Conservation (phyloP, 2,797 vertebrate species). For the Gambelia wislizenii region DNA sequence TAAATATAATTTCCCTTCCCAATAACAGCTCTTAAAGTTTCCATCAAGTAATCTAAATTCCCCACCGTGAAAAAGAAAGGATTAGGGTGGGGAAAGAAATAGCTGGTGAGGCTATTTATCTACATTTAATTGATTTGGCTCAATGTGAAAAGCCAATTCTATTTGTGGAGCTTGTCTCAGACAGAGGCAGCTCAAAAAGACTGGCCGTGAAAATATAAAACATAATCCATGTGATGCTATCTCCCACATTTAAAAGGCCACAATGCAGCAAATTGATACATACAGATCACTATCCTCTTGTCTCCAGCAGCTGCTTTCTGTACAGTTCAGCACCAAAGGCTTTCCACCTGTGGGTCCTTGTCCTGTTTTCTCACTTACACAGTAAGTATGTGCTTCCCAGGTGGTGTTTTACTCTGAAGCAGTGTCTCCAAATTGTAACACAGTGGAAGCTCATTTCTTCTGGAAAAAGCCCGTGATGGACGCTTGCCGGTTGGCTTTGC, state of each 20-base stretch:
- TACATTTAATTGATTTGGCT: background rate
- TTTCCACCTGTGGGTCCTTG: constrained; percentile 27
- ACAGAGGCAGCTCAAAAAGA: constrained; percentile 32
- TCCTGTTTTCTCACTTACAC: constrained; percentile 64
- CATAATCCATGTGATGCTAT: too few species aligned
- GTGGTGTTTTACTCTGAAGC: background rate
- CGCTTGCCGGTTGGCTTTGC: constrained; percentile 88
- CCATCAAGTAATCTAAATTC: background rate
- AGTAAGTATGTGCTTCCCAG: constrained; percentile 59
- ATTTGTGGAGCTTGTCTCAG: constrained; percentile 14
- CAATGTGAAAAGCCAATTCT: background rate
- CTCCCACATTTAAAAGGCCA: background rate
- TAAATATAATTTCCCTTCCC: background rate
- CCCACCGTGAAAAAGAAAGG: background rate
- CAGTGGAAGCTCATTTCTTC: constrained; percentile 86
- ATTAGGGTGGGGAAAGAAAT: background rate
- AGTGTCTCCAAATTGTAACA: background rate
- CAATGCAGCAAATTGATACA: constrained; percentile 4
- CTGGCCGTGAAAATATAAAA: constrained; percentile 25
- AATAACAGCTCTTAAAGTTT: too few species aligned
- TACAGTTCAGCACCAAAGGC: background rate
- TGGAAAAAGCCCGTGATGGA: constrained; percentile 96
- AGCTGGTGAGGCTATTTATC: fast-evolving
- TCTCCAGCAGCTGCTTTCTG: constrained; percentile 37
- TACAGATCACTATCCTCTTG: constrained; percentile 32